These are phyloP conservation scores for Carassius carassius DNA, from an alignment of 2,113 vertebrate species.

Conservation along the genomic window DNA sequence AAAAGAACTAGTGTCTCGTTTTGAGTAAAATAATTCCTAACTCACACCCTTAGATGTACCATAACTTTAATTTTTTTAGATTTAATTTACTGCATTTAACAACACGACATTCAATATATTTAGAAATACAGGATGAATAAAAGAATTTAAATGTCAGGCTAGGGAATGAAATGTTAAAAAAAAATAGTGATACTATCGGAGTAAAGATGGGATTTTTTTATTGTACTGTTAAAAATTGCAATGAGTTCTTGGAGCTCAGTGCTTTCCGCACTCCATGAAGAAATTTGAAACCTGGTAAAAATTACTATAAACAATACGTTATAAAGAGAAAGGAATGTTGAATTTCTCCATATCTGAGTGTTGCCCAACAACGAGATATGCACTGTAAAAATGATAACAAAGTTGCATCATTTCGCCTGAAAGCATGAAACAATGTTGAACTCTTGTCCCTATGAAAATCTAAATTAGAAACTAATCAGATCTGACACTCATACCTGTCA, in stretches of 20 bases:
- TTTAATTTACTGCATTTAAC: too few relatives aligned
- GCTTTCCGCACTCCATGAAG: background rate
- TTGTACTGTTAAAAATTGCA: background rate
- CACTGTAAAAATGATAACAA: constrained; percentile 12
- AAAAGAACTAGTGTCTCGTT: background rate
- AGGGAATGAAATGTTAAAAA: background rate
- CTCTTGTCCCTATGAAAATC: background rate
- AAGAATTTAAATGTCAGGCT: background rate
- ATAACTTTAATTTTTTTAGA: background rate
- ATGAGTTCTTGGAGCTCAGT: background rate
- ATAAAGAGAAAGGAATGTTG: constrained; percentile 15
- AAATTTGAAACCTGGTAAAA: background rate
- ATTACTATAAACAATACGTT: background rate
- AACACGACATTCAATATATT: background rate
- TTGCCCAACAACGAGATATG: constrained; percentile 12
- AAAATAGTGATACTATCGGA: background rate
- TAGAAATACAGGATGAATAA: background rate
- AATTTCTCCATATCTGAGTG: background rate
- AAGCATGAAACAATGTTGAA: background rate
- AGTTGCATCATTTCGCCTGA: background rate
- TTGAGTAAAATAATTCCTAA: background rate
- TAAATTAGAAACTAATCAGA: background rate
- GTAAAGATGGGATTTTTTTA: background rate
- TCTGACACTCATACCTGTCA: background rate
- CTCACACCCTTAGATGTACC: background rate